Evolutionary conservation across 2,888 invertebrate species (phyloP), one percentile per base, ranked within the genome.

Genomic region (Kryphioiulus occultus): DNA sequence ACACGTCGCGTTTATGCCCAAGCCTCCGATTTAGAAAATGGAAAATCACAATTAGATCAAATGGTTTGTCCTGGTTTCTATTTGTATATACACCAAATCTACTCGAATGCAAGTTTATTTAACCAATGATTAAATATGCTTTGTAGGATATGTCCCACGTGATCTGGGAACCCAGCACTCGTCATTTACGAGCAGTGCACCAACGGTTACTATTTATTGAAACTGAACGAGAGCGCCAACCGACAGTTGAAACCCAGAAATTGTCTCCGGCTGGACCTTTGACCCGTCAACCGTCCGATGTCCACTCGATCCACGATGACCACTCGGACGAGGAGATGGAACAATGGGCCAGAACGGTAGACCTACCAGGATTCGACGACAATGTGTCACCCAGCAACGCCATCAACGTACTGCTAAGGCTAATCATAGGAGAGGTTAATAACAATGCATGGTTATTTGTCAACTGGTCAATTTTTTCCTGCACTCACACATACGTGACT

Each of bases 321-420:
- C 93, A 94, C 88, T 95, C 95, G 85, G 95, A 95, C 90, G 95
- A 95, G 89, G 95, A 95, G 89, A 93, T 94, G 90, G 96, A 96
- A 90, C 93, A 95, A 86, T 95, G 95, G 94, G 95, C 96, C 0
- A 93, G 95, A 88, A 94, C 94, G 10, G 95, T 96, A 0, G 95
- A 96, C 92, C 93, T 96, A 68, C 96, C 96, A 1, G 95, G 96
- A 1, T 95, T 96, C 89, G 96, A 96, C 90, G 96, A 96, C 91
- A 96, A 96, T 91, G 95, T 96, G 44, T 96, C 96, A 0, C 95
- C 95, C 0, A 94, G 94, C 91, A 96, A 96, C 92, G 94, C 93
- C 86, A 95, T 96, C 88, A 94, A 94, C 86, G 93, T 95, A 59
- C 92, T 96, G 88, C 92, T 95, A 86, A 93, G 96, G 90, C 94